Evolutionary conservation across 2,888 invertebrate genomes (phyloP).

Genomic region (Synergus umbraculus): DNA sequence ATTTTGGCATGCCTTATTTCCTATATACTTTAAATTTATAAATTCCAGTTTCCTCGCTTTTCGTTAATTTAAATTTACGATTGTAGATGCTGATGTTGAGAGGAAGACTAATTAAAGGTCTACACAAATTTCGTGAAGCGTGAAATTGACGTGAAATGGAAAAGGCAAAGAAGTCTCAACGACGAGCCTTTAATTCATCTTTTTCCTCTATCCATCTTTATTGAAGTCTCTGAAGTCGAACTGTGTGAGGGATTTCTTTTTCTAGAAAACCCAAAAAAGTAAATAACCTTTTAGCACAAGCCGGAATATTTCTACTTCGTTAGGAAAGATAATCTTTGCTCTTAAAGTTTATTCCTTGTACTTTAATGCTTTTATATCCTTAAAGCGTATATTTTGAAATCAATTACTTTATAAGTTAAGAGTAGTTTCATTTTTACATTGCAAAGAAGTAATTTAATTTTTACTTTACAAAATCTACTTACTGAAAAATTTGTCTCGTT

Average conservation of each 20-base stretch:
- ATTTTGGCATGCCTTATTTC: too few relatives aligned
- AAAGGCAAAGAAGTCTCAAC: neutral
- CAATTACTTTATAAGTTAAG: neutral
- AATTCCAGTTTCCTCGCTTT: too few relatives aligned
- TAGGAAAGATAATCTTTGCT: neutral
- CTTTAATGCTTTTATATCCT: neutral
- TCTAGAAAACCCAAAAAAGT: neutral
- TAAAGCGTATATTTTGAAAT: neutral
- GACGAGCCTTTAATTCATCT: neutral
- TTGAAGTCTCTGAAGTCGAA: neutral
- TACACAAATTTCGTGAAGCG: neutral
- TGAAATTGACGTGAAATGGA: slow-evolving; percentile 1
- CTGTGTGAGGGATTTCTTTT: neutral
- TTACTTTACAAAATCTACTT: too few relatives aligned
- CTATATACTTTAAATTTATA: too few relatives aligned
- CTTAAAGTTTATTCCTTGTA: neutral
- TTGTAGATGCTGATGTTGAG: neutral
- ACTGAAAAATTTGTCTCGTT: too few relatives aligned
- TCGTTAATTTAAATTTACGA: too few relatives aligned
- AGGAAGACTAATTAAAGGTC: slow-evolving; percentile 1
- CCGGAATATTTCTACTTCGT: neutral
- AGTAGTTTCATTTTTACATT: too few relatives aligned
- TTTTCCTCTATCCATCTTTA: neutral
- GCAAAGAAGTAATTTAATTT: too few relatives aligned
- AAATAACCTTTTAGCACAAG: neutral